Base-by-base conservation (phyloP, 2,113 vertebrate species). In the Ammospiza nelsoni region DNA sequence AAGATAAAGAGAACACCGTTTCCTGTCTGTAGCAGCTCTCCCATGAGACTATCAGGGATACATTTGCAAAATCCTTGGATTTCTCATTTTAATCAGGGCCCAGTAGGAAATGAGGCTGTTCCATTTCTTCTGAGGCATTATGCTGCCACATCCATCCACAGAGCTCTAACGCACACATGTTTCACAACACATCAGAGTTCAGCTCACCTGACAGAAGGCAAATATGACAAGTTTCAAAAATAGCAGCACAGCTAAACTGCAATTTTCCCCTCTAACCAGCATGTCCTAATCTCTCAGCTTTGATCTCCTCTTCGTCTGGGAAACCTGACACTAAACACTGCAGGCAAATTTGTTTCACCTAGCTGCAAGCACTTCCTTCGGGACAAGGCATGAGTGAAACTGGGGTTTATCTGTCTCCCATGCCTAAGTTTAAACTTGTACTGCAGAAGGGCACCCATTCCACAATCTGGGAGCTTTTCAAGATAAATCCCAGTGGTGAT, bases 191-290 rank as follows among this genome's bases (percentile, higher is more conserved):
- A 82, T 62, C 93, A 58, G 52, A 75, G 93, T 69, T 91, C 75
- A 80, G 59, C 71, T 94, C 93, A 96, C 91, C 95, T 94, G 78
- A 87, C 59, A 94, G 59, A 90, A 73, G 49, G 43, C 59, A 92
- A 91, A 62, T 48, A 79, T 90, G 91, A 96, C 95, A 95, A 87
- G 81, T 87, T 95, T 87, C 89, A 87, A 95, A 96, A 95, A 95
- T 90, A 94, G 93, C 76, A 95, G 83, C 87, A 91, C 66, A 83
- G 74, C 62, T 95, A 92, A 95, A 94, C 91, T 83, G 71, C 87
- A 94, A 96, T 95, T 95, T 96, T 77, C 89, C 89, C 67, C 89
- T 91, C 87, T 95, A 95, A 87, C 82, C 91, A 91, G 71, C 87
- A 74, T 92, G 78, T 74, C 89, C 91, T 96, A 94, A 96, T 95